Evolutionary conservation across 1,140 invertebrate genomes (phyloP).

Genomic region (Limonius californicus): DNA sequence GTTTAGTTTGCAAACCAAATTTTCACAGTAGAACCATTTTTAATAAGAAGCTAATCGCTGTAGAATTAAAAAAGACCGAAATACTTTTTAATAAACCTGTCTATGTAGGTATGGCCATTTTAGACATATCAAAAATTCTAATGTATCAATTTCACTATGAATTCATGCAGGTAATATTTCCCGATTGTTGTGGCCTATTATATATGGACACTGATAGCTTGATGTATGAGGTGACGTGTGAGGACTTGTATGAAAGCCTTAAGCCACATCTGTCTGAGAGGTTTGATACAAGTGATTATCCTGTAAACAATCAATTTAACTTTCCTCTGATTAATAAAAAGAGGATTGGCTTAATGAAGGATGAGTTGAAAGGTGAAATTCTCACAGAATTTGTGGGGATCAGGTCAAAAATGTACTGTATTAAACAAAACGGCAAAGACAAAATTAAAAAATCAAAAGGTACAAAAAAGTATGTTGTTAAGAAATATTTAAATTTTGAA

Average conservation of each 20-base stretch:
- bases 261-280: conserved; percentile 21
- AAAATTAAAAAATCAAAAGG: too few relatives aligned
- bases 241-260: conserved; percentile 39
- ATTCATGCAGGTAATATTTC: conserved; percentile 30
- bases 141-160: conserved; percentile 42
- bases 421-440: too few relatives aligned
- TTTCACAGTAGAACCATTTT: conserved; percentile 40
- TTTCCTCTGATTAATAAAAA: conserved; percentile 48
- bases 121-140: conserved; percentile 39
- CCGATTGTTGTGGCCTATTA: conserved; percentile 32
- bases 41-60: conserved; percentile 39
- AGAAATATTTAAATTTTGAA: too few relatives aligned
- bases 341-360: conserved; percentile 51
- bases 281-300: conserved; percentile 41
- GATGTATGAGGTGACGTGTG: conserved; percentile 39
- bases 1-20: conserved; percentile 37
- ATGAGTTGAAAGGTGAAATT: conserved; percentile 33
- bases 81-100: conserved; percentile 43
- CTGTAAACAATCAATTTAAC: conserved; percentile 30
- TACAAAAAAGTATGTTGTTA: too few relatives aligned
- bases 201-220: conserved; percentile 48
- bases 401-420: too few relatives aligned
- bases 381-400: too few relatives aligned
- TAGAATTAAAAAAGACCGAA: conserved; percentile 38
- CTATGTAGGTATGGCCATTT: conserved; percentile 35